Conservation (phyloP, 64 coral and sea anemone genomes). For the Porites australiensis region DNA sequence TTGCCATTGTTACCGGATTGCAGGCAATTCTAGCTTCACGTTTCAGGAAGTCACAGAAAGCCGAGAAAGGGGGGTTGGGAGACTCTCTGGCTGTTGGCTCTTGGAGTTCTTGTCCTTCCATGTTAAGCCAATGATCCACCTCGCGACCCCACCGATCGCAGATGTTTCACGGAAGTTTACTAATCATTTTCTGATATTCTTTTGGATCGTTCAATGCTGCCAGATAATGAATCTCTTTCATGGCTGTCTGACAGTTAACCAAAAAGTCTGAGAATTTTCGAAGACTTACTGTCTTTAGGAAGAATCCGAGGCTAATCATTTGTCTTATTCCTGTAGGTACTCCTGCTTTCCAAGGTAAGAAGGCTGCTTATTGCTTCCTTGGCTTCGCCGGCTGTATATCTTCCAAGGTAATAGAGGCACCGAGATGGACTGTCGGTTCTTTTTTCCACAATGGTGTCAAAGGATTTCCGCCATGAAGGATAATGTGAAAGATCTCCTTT, state of each 20-base stretch:
- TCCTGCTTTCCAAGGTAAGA: background rate
- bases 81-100: background rate
- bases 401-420: conserved; percentile 53
- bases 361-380: conserved; percentile 59
- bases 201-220: background rate
- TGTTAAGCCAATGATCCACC: conserved; percentile 25
- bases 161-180: conserved; percentile 1
- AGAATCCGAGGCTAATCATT: background rate
- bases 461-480: conserved; percentile 57
- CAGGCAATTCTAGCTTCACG: conserved; percentile 34
- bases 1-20: conserved; percentile 27
- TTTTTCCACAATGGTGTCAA: conserved; percentile 46
- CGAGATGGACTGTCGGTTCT: conserved; percentile 6
- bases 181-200: background rate
- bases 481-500: conserved; percentile 51
- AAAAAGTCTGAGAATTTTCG: background rate
- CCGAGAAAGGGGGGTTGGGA: background rate
- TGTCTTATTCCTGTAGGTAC: conserved; percentile 54
- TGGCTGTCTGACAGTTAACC: background rate
- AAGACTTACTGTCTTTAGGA: background rate
- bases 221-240: background rate
- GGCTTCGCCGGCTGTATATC: conserved; percentile 52
- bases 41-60: conserved; percentile 30
- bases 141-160: background rate
- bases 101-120: background rate